Percentiles rank a stretch among this genome's conserved stretches.
These are phyloP conservation scores for Dendronephthya gigantea DNA, from an alignment of 64 coral and sea anemone genomes.

Conservation along the genomic window DNA sequence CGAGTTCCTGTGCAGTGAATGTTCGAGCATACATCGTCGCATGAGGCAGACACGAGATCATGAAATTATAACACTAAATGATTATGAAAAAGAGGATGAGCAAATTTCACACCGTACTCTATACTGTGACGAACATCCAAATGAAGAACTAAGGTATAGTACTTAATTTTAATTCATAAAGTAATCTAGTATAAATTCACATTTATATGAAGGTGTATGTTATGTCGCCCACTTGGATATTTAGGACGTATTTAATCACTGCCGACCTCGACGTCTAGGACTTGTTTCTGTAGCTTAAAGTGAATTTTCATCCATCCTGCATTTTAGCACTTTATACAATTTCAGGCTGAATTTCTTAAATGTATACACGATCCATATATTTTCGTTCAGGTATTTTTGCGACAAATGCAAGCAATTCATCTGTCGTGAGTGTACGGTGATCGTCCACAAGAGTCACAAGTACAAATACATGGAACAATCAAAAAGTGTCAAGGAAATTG, in stretches of 20 bases:
- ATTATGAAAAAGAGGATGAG: constrained; percentile 62
- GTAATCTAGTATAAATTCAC: too few relatives aligned
- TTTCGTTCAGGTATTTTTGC: not conserved
- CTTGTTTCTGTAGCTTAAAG: too few relatives aligned
- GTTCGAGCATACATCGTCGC: constrained; percentile 69
- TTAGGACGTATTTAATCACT: too few relatives aligned
- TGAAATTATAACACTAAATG: constrained; percentile 65
- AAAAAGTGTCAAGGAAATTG: not conserved
- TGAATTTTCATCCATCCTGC: too few relatives aligned
- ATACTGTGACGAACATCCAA: constrained; percentile 60
- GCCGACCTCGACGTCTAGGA: too few relatives aligned
- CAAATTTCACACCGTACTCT: constrained; percentile 70
- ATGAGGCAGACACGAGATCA: constrained; percentile 91
- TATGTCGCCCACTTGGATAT: too few relatives aligned
- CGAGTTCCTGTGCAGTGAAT: constrained; percentile 87
- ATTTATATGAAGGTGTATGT: too few relatives aligned
- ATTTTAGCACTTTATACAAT: too few relatives aligned
- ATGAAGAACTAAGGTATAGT: constrained; percentile 81
- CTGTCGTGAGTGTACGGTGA: constrained; percentile 86
- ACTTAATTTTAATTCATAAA: too few relatives aligned
- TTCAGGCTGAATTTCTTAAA: too few relatives aligned
- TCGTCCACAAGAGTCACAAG: constrained; percentile 84
- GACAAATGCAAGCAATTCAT: constrained; percentile 67
- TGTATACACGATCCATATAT: constrained; percentile 49
- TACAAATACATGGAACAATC: constrained; percentile 51